A percentile compares a stretch with the other conserved stretches of the same genome.
phyloP scores from a whole-genome alignment of 2,797 vertebrate species.

The Rhadinocentrus ornatus region DNA sequence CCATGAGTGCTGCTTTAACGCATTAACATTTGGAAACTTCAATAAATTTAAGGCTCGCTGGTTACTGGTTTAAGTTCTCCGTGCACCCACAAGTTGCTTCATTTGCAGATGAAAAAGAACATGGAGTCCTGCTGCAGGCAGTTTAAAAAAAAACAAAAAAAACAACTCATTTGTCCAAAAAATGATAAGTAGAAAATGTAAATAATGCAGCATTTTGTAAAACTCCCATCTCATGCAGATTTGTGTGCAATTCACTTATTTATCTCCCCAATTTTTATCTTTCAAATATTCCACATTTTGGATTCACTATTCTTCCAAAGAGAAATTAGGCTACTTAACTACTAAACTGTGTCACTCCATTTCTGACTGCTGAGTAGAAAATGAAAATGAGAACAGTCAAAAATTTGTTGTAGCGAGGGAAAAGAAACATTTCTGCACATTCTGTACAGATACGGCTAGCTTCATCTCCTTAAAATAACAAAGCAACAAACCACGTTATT shows the following conservation, averaged over 20 bases:
- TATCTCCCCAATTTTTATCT: background rate
- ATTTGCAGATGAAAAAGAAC: background rate
- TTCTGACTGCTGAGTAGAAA: constrained; percentile 12
- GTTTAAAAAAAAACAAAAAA: background rate
- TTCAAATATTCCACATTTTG: constrained; percentile 2
- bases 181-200: background rate
- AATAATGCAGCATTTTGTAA: too few species aligned
- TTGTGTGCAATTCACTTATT: background rate
- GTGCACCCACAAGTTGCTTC: background rate
- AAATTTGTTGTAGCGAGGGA: background rate
- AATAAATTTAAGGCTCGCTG: background rate
- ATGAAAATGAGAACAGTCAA: constrained; percentile 10
- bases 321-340: constrained; percentile 48
- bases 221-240: background rate
- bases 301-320: constrained; percentile 15
- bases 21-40: background rate
- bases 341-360: constrained; percentile 26
- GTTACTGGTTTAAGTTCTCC: background rate
- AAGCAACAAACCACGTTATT: constrained; percentile 25
- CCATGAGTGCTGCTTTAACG: background rate
- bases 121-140: too few species aligned
- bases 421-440: constrained; percentile 5
- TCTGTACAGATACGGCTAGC: constrained; percentile 9
- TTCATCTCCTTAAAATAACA: constrained; percentile 52
- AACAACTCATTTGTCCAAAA: too few species aligned